A percentile compares a stretch with the other conserved stretches of the same genome.
Evolutionary conservation across 2,113 vertebrate genomes (phyloP).

Genomic region (Bufo bufo): DNA sequence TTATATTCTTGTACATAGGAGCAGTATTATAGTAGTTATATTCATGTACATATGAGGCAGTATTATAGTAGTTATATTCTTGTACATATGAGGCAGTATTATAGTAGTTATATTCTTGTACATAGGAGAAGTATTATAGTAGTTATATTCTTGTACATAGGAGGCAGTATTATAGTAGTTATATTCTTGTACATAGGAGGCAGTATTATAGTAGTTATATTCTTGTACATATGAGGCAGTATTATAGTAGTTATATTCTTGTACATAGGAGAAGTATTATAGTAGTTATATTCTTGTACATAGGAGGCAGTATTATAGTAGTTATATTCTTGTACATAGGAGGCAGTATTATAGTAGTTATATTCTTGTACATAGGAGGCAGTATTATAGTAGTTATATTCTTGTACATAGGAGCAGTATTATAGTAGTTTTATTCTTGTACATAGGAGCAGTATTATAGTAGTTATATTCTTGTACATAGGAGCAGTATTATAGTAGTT

Average conservation of each 20-base stretch:
- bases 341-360: background rate
- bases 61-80: background rate
- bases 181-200: background rate
- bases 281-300: too few species aligned
- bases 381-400: conserved; percentile 6
- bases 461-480: background rate
- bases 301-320: background rate
- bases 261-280: background rate
- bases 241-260: background rate
- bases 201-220: conserved; percentile 1
- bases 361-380: background rate
- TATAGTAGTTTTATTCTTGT: background rate
- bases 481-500: background rate
- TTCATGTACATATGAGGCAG: background rate
- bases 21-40: background rate
- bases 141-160: too few species aligned
- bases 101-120: background rate
- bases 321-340: background rate
- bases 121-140: background rate
- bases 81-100: background rate
- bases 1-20: background rate
- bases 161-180: background rate
- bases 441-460: background rate
- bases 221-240: too few species aligned
- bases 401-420: background rate